Percentiles rank a stretch among this genome's conserved stretches.
These are phyloP conservation scores for Megalurothrips usitatus DNA, from an alignment of 2,888 invertebrate genomes.

Conservation along the genomic window DNA sequence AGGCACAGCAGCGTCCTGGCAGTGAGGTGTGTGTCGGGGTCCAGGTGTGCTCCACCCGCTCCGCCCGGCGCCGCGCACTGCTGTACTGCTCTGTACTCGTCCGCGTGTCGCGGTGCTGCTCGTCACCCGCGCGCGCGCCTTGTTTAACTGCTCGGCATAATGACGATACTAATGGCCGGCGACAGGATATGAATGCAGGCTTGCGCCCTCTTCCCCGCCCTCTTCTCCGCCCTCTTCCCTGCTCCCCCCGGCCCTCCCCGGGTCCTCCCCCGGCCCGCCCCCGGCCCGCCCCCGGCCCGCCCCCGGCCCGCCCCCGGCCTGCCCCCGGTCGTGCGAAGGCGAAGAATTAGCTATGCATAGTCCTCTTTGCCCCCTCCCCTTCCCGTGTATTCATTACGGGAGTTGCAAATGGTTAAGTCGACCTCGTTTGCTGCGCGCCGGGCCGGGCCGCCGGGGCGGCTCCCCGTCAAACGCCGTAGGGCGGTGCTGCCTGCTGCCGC, in stretches of 20 bases:
- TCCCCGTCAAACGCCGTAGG: neutral
- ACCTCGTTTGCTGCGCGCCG: neutral
- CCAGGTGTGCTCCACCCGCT: too few relatives aligned
- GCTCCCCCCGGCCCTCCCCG: too few relatives aligned
- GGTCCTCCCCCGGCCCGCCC: too few relatives aligned
- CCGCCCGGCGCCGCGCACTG: too few relatives aligned
- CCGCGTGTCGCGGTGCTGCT: neutral
- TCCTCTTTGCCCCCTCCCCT: neutral
- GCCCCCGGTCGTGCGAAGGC: neutral
- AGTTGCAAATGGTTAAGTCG: conserved; percentile 11
- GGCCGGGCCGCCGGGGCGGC: neutral
- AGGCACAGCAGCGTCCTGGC: too few relatives aligned
- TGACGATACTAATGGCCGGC: conserved; percentile 13
- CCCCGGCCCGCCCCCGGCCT: too few relatives aligned
- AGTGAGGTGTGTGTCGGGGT: too few relatives aligned
- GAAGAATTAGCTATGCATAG: conserved; percentile 21
- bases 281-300: too few relatives aligned
- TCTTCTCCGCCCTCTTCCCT: too few relatives aligned
- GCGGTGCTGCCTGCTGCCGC: neutral
- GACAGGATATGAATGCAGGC: neutral
- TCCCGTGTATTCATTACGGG: conserved; percentile 17
- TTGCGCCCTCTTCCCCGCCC: too few relatives aligned
- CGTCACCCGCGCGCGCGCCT: neutral
- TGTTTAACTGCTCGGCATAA: neutral
- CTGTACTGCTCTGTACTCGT: too few relatives aligned